These are phyloP conservation scores for Semibalanus balanoides DNA, from an alignment of 1,140 invertebrate genomes.

Conservation along the genomic window DNA sequence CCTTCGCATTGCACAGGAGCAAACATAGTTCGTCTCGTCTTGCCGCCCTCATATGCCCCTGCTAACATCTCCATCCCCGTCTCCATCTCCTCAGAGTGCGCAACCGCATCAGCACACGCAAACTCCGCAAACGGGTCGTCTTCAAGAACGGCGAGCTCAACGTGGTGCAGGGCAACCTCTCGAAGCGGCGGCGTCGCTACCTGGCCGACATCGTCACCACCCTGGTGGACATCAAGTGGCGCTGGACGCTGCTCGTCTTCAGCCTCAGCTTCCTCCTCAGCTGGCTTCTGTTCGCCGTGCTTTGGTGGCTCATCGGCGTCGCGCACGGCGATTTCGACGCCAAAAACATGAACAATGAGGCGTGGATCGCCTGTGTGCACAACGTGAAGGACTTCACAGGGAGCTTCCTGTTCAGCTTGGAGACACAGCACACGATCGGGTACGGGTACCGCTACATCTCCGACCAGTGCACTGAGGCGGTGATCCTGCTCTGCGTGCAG, in stretches of 20 bases:
- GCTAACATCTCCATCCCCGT: too few species aligned
- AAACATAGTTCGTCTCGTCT: too few species aligned
- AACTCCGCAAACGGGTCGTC: too few species aligned
- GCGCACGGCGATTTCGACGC: too few species aligned
- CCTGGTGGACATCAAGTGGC: neutral
- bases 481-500: slow-evolving; percentile 95
- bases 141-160: neutral
- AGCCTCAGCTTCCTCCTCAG: neutral
- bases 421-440: slow-evolving; percentile 75
- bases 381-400: slow-evolving; percentile 69
- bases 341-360: too few species aligned
- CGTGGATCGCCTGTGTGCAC: too few species aligned
- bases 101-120: too few species aligned
- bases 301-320: neutral
- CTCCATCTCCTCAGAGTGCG: too few species aligned
- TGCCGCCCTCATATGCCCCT: too few species aligned
- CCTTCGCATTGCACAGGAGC: too few species aligned
- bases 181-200: neutral
- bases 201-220: neutral
- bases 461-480: slow-evolving; percentile 88
- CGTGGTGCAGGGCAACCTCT: neutral
- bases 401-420: slow-evolving; percentile 80
- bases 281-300: neutral
- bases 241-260: neutral
- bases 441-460: slow-evolving; percentile 68